A percentile compares a stretch with the other conserved stretches of the same genome.
Conservation (phyloP, 2,888 invertebrate species). For the Melangyna quadrimaculata region DNA sequence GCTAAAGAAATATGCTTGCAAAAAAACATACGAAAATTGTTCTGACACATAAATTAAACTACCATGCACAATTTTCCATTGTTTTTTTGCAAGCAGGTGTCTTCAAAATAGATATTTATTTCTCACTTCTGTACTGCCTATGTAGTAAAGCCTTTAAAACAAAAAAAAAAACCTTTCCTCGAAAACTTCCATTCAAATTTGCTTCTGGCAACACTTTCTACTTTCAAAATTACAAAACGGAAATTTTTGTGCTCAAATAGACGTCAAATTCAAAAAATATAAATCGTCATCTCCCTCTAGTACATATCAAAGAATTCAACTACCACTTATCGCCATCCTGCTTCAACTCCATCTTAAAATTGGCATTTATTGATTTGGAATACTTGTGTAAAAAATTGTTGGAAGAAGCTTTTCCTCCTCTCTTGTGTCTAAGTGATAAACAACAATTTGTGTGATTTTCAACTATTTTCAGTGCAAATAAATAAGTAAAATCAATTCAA, state of each 20-base stretch:
- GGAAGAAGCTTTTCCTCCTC: slow-evolving; percentile 65
- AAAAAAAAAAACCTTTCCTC: too few species aligned
- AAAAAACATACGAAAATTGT: too few species aligned
- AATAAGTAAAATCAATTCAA: slow-evolving; percentile 39
- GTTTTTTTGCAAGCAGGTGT: too few species aligned
- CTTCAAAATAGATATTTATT: too few species aligned
- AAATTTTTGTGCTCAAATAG: neutral
- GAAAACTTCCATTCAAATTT: too few species aligned
- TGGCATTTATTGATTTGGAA: slow-evolving; percentile 70
- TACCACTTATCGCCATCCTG: neutral
- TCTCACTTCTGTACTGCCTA: too few species aligned
- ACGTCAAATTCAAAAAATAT: slow-evolving; percentile 38
- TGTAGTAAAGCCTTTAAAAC: too few species aligned
- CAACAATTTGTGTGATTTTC: slow-evolving; percentile 60
- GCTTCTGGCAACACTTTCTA: slow-evolving; percentile 34
- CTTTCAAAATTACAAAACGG: slow-evolving; percentile 25
- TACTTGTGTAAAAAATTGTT: slow-evolving; percentile 64
- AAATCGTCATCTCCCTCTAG: slow-evolving; percentile 1
- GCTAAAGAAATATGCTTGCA: too few species aligned
- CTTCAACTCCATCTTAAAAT: slow-evolving; percentile 68
- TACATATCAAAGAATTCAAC: neutral
- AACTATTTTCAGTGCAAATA: slow-evolving; percentile 54
- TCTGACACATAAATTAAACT: too few species aligned
- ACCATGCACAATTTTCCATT: too few species aligned
- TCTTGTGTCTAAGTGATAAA: slow-evolving; percentile 65